A percentile compares a stretch with the other conserved stretches of the same genome.
These are phyloP conservation scores for Podarcis siculus DNA, from an alignment of 2,797 vertebrate genomes.

Conservation along the genomic window DNA sequence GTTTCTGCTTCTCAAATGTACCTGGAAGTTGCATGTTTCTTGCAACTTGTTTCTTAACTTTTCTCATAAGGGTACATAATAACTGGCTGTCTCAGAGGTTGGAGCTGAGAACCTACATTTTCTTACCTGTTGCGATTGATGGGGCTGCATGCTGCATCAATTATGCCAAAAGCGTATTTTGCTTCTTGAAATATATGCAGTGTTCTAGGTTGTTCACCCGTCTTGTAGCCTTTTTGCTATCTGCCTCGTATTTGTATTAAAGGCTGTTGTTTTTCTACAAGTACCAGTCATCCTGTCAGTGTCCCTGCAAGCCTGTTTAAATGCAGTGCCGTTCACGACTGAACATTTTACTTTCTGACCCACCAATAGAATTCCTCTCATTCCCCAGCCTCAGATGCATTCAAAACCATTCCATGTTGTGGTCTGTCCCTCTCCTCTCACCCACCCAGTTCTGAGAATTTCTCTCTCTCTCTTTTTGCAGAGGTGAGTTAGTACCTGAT, in stretches of 20 bases:
- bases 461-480: conserved; percentile 20
- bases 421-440: neutral
- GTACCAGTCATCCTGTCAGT: neutral
- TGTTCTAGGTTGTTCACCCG: neutral
- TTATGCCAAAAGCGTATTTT: neutral
- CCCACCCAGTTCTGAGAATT: neutral
- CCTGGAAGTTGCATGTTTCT: neutral
- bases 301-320: neutral
- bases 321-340: neutral
- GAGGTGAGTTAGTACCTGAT: neutral
- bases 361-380: neutral
- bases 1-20: neutral
- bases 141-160: neutral
- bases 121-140: neutral
- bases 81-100: neutral
- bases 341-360: neutral
- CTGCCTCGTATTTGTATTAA: neutral
- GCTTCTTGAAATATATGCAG: neutral
- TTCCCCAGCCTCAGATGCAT: neutral
- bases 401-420: neutral
- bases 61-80: conserved; percentile 16
- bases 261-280: neutral
- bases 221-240: neutral
- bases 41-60: neutral
- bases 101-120: neutral